Evolutionary conservation across 2,797 vertebrate genomes (phyloP).

Genomic region (Borostomias antarcticus): DNA sequence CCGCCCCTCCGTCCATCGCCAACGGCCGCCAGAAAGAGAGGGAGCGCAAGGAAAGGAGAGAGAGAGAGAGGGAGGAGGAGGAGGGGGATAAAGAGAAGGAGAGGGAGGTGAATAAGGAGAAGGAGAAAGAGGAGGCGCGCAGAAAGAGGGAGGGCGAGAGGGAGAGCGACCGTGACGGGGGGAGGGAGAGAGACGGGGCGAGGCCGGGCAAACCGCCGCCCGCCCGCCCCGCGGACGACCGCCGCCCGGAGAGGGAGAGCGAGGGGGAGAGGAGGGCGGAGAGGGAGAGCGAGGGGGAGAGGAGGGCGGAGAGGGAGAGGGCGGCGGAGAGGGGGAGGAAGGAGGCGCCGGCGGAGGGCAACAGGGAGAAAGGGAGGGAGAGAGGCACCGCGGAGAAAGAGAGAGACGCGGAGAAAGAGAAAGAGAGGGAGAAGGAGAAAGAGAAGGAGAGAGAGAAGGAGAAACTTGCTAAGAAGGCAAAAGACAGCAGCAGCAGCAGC

Average conservation of each 20-base stretch:
- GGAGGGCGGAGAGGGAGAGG: neutral
- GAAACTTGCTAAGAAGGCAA: slow-evolving; percentile 38
- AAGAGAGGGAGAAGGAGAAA: slow-evolving; percentile 29
- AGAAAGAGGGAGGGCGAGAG: slow-evolving; percentile 3
- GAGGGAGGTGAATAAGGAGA: slow-evolving; percentile 15
- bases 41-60: slow-evolving; percentile 23
- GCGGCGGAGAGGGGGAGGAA: neutral
- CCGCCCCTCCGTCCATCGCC: slow-evolving; percentile 37
- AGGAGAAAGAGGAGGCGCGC: slow-evolving; percentile 27
- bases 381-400: slow-evolving; percentile 32
- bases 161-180: slow-evolving; percentile 17
- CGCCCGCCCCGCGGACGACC: neutral
- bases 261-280: slow-evolving; percentile 8
- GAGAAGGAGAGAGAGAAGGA: slow-evolving; percentile 32
- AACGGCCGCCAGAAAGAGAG: slow-evolving; percentile 58
- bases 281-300: neutral
- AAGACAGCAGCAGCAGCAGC: slow-evolving; percentile 56
- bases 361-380: slow-evolving; percentile 29
- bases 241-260: neutral
- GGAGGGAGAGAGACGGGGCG: slow-evolving; percentile 29
- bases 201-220: neutral
- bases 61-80: slow-evolving; percentile 20
- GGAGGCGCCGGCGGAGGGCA: slow-evolving; percentile 10
- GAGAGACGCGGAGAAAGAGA: slow-evolving; percentile 32
- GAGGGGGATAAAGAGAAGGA: slow-evolving; percentile 30